Conservation (phyloP, 2,113 vertebrate species). For the Campylorhamphus procurvoides region DNA sequence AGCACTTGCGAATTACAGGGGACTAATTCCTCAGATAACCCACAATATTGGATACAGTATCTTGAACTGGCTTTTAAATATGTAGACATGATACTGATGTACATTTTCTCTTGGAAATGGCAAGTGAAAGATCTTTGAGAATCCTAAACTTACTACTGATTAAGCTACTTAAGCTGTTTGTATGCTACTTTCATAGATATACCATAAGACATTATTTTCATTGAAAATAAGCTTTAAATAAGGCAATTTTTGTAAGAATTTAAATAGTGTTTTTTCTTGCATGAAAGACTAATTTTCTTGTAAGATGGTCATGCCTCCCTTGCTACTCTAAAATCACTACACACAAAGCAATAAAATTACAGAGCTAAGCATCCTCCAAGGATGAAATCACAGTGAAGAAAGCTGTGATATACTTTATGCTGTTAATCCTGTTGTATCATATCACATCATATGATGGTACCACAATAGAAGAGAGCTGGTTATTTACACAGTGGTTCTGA, state of each 20-base stretch:
- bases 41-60: neutral
- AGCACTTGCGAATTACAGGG: constrained; percentile 50
- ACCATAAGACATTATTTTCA: constrained; percentile 57
- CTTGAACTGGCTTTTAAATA: neutral
- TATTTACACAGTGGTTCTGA: constrained; percentile 69
- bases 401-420: constrained; percentile 53
- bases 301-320: constrained; percentile 6
- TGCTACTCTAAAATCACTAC: constrained; percentile 23
- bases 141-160: neutral
- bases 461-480: constrained; percentile 34
- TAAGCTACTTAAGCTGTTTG: constrained; percentile 13
- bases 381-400: constrained; percentile 66
- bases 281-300: neutral
- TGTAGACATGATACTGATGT: neutral
- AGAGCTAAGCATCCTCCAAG: constrained; percentile 53
- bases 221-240: constrained; percentile 64
- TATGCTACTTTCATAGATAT: constrained; percentile 38
- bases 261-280: neutral
- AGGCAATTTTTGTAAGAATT: constrained; percentile 58
- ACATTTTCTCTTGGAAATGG: constrained; percentile 12
- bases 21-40: constrained; percentile 32
- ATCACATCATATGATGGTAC: constrained; percentile 18
- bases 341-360: constrained; percentile 49
- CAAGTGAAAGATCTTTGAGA: constrained; percentile 23
- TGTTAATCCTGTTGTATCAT: constrained; percentile 22